Base-by-base conservation (phyloP, 2,888 invertebrate genomes). In the Cheilosia pagana region DNA sequence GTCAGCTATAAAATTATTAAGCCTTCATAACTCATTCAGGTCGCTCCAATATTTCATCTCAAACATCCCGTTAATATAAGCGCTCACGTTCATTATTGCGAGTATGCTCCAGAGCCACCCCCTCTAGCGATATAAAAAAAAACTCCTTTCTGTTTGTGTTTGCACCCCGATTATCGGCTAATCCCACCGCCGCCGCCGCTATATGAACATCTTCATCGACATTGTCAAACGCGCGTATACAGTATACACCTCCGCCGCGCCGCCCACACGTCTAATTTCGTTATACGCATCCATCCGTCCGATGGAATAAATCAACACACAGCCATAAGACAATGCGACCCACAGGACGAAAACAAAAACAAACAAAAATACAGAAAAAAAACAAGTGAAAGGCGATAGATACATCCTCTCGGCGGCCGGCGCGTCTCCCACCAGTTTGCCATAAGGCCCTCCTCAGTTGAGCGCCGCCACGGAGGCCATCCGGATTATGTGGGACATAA, bases 401-500 rank as follows among this genome's bases (percentile, higher is more conserved):
- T 21, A n/a, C 25, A 59, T 39, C 48, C 59, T 28, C 28, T 2
- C 8, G 7, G 28, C 7, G 28, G 28, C 28, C 28, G 28, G 28
- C 8, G 28, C 28, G 8, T 25, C 55, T 25, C 16, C 50, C 31
- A 41, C 16, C 53, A 35, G 31, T 16, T 35, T 3, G 10, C 67
- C 53, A 75, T 74, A 57, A 57, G 74, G 65, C 50, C 68, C 53
- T 59, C 68, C 53, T 59, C 62, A 65, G 59, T 62, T 82, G 71
- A 77, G 82, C 83, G 63, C 78, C 83, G 63, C 78, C 83, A 68
- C 52, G 48, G 71, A 83, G 82, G 82, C 82, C 78, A 74, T 52
- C 74, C 78, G 78, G 83, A 83, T 83, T 83, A 83, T 83, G 85
- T 85, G 85, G 85, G 85, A 81, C 85, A 91, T 91, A 90, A 91